Evolutionary conservation across 2,113 vertebrate species (phyloP).

Genomic region (Xiphophorus hellerii): DNA sequence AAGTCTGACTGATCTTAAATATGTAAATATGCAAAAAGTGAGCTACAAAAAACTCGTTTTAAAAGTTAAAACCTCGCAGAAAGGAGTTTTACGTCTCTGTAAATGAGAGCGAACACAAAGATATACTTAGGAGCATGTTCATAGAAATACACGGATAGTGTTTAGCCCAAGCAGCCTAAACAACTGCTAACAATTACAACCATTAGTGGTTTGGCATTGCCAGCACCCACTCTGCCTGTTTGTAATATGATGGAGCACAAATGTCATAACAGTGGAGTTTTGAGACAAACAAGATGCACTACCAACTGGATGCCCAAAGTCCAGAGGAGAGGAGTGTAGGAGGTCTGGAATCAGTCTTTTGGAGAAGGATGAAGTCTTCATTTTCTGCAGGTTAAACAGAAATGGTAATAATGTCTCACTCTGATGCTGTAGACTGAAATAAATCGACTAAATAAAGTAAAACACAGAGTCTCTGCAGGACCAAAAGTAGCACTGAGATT

Average conservation of each 20-base stretch:
- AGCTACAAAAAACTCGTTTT: neutral
- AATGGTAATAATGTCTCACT: neutral
- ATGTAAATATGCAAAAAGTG: neutral
- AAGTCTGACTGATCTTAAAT: too few species aligned
- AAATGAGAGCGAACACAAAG: constrained; percentile 29
- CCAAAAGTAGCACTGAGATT: neutral
- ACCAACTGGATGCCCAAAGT: constrained; percentile 64
- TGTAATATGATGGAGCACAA: constrained; percentile 96
- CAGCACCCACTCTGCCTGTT: constrained; percentile 94
- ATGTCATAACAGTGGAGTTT: constrained; percentile 97
- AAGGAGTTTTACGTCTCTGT: neutral
- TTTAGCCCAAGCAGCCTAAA: constrained; percentile 83
- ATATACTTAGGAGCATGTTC: constrained; percentile 5
- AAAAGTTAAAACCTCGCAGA: neutral
- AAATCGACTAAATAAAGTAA: neutral
- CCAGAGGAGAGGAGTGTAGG: neutral
- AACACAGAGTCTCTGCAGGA: neutral
- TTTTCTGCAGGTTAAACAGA: neutral
- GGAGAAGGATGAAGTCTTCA: constrained; percentile 3
- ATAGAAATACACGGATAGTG: constrained; percentile 10
- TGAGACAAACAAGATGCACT: constrained; percentile 97
- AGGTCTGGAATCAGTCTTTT: neutral
- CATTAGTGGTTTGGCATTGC: constrained; percentile 94
- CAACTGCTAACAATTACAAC: constrained; percentile 98
- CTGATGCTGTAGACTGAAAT: neutral